phyloP scores from a whole-genome alignment of 2,113 vertebrate genomes.

The Colinus virginianus region DNA sequence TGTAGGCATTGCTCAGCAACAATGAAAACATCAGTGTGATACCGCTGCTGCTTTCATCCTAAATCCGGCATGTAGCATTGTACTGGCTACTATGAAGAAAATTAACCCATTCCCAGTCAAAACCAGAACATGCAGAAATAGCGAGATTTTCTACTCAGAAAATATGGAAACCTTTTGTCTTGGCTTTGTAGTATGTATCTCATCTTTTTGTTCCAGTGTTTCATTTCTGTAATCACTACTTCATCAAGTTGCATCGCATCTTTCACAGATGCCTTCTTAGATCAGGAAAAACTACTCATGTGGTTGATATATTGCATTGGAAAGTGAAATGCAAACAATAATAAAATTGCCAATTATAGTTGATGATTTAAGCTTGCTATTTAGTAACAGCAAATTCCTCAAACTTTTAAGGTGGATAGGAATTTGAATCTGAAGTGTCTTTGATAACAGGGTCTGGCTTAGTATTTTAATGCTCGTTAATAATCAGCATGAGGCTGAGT shows the following conservation, averaged over 20 bases:
- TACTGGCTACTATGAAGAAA: not conserved
- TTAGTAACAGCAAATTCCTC: slow-evolving; percentile 34
- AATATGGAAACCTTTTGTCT: not conserved
- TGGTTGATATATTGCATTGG: not conserved
- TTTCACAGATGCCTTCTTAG: slow-evolving; percentile 8
- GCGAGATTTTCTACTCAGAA: not conserved
- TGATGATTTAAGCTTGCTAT: slow-evolving; percentile 39
- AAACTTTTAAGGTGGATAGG: not conserved
- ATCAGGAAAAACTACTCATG: not conserved
- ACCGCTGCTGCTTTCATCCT: not conserved
- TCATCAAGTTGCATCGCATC: not conserved
- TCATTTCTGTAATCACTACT: not conserved
- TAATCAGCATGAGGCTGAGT: not conserved
- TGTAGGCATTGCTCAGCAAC: not conserved
- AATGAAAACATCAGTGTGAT: not conserved
- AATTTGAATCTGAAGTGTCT: not conserved
- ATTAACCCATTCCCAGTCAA: not conserved
- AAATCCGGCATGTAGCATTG: not conserved
- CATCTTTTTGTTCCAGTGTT: not conserved
- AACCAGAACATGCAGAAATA: not conserved
- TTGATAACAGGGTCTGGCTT: not conserved
- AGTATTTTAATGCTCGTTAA: too few species aligned
- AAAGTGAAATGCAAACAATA: slow-evolving; percentile 32
- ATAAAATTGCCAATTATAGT: slow-evolving; percentile 36
- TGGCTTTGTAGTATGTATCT: not conserved